These are phyloP conservation scores for Venustaconcha ellipsiformis DNA, from an alignment of 1,140 invertebrate genomes.

Conservation along the genomic window DNA sequence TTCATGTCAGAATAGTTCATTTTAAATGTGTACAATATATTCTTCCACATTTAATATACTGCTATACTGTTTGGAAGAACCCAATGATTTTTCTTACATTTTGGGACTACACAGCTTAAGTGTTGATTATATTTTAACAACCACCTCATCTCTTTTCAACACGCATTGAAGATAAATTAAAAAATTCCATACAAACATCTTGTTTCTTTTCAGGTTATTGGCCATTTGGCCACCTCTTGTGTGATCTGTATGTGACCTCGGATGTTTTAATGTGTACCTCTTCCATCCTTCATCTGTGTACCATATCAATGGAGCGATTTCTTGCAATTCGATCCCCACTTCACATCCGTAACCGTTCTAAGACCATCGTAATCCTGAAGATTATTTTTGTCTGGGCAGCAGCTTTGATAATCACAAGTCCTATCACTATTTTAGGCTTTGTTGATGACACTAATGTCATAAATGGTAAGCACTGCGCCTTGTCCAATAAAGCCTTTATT, in stretches of 20 bases:
- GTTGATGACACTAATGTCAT: conserved; percentile 69
- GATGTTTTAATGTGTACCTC: conserved; percentile 94
- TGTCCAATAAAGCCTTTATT: conserved; percentile 76
- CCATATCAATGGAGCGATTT: conserved; percentile 74
- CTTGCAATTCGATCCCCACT: conserved; percentile 91
- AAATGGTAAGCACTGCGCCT: conserved; percentile 76
- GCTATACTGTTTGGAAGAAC: too few relatives aligned
- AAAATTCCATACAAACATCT: too few relatives aligned
- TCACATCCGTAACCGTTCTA: conserved; percentile 79
- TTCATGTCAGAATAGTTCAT: too few relatives aligned
- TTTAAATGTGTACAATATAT: too few relatives aligned
- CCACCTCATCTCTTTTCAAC: too few relatives aligned
- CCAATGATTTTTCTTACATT: too few relatives aligned
- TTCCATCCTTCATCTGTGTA: conserved; percentile 81
- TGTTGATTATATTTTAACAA: too few relatives aligned
- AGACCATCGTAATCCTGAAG: conserved; percentile 84
- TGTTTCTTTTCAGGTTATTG: conserved; percentile 83
- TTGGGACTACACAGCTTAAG: too few relatives aligned
- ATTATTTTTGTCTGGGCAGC: conserved; percentile 92
- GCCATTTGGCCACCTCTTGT: conserved; percentile 90
- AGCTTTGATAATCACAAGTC: conserved; percentile 88
- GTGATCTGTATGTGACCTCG: conserved; percentile 93
- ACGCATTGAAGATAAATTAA: too few relatives aligned
- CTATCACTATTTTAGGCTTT: conserved; percentile 88
- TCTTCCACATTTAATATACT: too few relatives aligned